Evolutionary conservation across 2,888 invertebrate species (phyloP), one percentile per base, ranked within the genome.

Genomic region (Campopleginae sp.): DNA sequence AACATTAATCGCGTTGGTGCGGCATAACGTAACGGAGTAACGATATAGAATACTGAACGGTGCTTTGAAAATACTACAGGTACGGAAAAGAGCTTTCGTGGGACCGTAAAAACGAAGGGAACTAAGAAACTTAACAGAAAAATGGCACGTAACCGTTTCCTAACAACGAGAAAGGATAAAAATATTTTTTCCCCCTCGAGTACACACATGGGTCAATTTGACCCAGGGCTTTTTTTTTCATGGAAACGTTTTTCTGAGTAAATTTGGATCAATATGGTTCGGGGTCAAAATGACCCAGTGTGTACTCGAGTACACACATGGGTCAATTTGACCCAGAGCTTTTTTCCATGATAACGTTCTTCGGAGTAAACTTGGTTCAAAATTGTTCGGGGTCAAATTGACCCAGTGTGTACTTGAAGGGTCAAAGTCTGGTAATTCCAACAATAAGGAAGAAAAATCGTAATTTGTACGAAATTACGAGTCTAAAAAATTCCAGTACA

Each of bases 31-130:
- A 79, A 79, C 48, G 65, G 38, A 31, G 44, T 77, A 81, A 84
- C 65, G 72, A 80, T 84, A 77, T 81, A 65, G 81, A 85, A 85
- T 85, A 85, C 85, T 85, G 85, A 76, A 66, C 42, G 85, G 79
- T 76, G 82, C 65, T 61, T 68, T 65, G 82, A 23, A 76, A 80
- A 71, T 76, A 80, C 79, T 76, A 76, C 82, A 76, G 76, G 72
- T 76, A 82, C 76, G 48, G 23, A 51, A 71, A 51, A 33, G 17
- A 31, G 78, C 44, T 82, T 74, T 27, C 46, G 23, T 51, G 38
- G 10, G 33, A 42, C 3, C n/a, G n/a, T 38, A 58, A 77, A 54
- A 71, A 65, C 77, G 27, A 7, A 19, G 14, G 10, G 23, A 54
- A 77, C 27, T 10, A 70, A 51, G 19, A 71, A n/a, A 31, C 27